These are phyloP conservation scores for Etia nguti DNA, from an alignment of 2,113 vertebrate genomes.

Conservation along the genomic window DNA sequence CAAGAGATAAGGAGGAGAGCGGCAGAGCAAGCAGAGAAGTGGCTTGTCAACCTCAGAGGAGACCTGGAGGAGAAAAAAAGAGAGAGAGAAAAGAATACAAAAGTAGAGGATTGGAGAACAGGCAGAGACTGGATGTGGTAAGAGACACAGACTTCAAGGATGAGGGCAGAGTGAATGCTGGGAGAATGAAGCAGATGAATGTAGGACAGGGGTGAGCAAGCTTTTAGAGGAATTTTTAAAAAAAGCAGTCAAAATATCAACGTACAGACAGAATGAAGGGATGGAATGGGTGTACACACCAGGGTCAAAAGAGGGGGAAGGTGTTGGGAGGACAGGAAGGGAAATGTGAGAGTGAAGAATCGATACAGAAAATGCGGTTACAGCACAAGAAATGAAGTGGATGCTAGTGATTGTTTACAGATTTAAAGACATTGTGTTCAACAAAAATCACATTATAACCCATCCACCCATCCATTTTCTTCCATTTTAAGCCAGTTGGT, in stretches of 20 bases:
- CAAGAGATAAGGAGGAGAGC: constrained; percentile 7
- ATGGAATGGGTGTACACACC: neutral
- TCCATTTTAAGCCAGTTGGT: neutral
- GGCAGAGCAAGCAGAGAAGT: constrained; percentile 16
- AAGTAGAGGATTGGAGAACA: neutral
- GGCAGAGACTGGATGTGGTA: neutral
- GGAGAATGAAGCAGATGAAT: constrained; percentile 21
- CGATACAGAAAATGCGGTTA: neutral
- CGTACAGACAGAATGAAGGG: neutral
- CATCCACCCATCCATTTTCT: neutral
- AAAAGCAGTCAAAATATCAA: neutral
- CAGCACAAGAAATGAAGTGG: neutral
- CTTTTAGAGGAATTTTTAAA: neutral
- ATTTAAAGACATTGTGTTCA: neutral
- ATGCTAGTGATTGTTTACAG: neutral
- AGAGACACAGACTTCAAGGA: constrained; percentile 7
- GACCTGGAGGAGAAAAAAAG: constrained; percentile 2
- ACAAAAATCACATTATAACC: neutral
- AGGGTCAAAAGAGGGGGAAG: neutral
- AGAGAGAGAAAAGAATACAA: neutral
- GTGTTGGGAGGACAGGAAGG: neutral
- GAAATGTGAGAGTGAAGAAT: neutral
- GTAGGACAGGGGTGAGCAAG: neutral
- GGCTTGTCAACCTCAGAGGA: constrained; percentile 13
- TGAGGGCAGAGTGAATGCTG: neutral